Evolutionary conservation across 1,140 invertebrate genomes (phyloP).

Genomic region (Brachionus koreanus): DNA sequence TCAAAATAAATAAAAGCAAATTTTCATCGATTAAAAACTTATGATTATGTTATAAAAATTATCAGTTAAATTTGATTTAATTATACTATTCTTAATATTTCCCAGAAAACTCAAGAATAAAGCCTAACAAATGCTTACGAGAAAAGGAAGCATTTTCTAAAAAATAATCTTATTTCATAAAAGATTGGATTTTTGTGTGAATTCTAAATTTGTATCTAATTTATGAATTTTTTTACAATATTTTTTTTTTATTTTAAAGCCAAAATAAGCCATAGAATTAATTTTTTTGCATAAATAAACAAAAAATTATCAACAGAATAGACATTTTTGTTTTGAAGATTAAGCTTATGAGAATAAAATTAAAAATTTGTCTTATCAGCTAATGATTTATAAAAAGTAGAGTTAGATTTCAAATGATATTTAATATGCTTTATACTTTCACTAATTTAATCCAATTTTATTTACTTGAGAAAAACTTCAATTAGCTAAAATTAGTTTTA

Average conservation of each 20-base stretch:
- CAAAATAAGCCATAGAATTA: background rate
- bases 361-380: background rate
- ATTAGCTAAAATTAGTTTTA: background rate
- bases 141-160: background rate
- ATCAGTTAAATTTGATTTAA: background rate
- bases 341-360: background rate
- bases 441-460: background rate
- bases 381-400: background rate
- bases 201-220: background rate
- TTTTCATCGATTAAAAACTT: background rate
- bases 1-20: background rate
- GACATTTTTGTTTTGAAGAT: background rate
- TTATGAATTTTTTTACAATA: background rate
- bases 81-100: background rate
- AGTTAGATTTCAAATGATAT: background rate
- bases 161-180: background rate
- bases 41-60: background rate
- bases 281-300: background rate
- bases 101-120: background rate
- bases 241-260: background rate
- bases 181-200: background rate
- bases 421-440: background rate
- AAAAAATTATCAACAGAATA: background rate
- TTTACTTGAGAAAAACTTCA: background rate
- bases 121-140: background rate